Evolutionary conservation across 2,888 invertebrate genomes (phyloP).

Genomic region (Amblyteles armatorius): DNA sequence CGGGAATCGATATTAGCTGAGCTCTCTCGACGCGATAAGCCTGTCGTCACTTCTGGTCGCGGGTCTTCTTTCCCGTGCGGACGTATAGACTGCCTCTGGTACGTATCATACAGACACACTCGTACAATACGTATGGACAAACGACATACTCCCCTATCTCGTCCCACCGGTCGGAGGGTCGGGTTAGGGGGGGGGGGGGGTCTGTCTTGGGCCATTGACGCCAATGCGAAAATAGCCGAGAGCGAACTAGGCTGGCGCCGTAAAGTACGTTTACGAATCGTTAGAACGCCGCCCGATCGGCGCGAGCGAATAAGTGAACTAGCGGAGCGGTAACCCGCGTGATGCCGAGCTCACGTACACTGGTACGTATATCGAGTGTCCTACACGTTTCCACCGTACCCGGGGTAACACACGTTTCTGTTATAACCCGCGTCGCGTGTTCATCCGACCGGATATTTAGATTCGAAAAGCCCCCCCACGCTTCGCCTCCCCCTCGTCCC

Average conservation of each 20-base stretch:
- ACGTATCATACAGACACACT: constrained; percentile 18
- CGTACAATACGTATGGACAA: constrained; percentile 32
- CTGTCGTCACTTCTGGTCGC: neutral
- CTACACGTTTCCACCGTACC: constrained; percentile 27
- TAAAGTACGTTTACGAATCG: constrained; percentile 76
- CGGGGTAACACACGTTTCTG: constrained; percentile 34
- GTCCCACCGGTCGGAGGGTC: constrained; percentile 21
- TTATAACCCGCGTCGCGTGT: constrained; percentile 40
- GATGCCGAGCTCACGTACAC: constrained; percentile 27
- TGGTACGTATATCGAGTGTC: constrained; percentile 6
- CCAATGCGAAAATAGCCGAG: constrained; percentile 75
- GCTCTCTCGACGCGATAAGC: neutral
- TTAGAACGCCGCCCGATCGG: constrained; percentile 73
- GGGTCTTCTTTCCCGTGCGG: neutral
- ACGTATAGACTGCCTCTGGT: neutral
- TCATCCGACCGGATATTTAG: constrained; percentile 66
- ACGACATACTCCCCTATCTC: constrained; percentile 7
- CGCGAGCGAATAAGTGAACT: constrained; percentile 50
- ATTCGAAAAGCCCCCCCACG: constrained; percentile 52
- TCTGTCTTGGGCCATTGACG: constrained; percentile 75
- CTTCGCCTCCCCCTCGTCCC: neutral
- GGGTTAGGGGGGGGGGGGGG: neutral
- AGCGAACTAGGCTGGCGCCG: constrained; percentile 74
- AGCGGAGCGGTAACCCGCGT: constrained; percentile 49
- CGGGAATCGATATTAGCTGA: neutral